Base-by-base conservation (phyloP, 2,888 invertebrate species). In the Tortrix viridana region DNA sequence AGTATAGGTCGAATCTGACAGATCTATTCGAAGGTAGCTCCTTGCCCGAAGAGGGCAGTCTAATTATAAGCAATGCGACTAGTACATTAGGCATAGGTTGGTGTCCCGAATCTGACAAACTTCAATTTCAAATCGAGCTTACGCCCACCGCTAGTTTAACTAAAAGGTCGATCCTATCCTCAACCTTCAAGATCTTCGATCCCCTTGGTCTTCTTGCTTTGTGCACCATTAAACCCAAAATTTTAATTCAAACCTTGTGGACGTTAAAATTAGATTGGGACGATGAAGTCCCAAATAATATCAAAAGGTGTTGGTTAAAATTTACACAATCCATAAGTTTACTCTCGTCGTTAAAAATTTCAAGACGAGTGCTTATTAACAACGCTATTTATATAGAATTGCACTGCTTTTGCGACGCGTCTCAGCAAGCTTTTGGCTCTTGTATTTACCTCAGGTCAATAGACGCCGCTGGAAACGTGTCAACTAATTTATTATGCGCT, bases 211-310 rank as follows among this genome's bases (percentile, higher is more conserved):
- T 69, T 14, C 52, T 71, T 16, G 64, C 62, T 41, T 55, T 60
- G 18, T 69, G 66, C 37, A 66, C 66, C 22, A 68, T 71, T 22
- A 44, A 46, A 32, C 59, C 68, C 9, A 71, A 71, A 68, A 66
- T 69, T 7, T 16, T 71, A 3, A 44, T 69, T n/a, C n/a, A n/a
- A n/a, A n/a, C n/a, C n/a, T n/a, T n/a, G n/a, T n/a, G 71, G 70
- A 49, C 44, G 9, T 37, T 46, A 22, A 62, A 65, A 23, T 12
- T 53, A 1, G 63, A 58, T 12, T 67, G 69, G 71, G 69, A 71
- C 52, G 65, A 71, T 4, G 56, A 56, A 7, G 65, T 67, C 12
- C 55, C 64, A 19, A n/a, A 55, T 14, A 44, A 65, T 6, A 53
- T 66, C 12, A 5, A 58, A 18, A 12, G 44, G 44, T 2, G 20